Conservation (phyloP, 2,113 vertebrate genomes). For the Otocyon megalotis region DNA sequence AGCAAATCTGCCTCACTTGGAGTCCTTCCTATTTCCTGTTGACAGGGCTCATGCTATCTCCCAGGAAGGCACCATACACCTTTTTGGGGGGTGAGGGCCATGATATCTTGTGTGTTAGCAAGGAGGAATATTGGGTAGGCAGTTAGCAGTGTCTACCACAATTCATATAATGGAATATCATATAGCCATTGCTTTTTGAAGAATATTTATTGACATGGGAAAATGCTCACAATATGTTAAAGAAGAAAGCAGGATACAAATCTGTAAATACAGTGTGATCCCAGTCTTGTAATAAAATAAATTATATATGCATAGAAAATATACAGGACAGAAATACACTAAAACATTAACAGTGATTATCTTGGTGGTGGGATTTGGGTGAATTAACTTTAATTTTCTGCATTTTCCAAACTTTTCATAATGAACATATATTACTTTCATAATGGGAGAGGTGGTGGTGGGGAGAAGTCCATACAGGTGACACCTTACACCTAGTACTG, state of each 20-base stretch:
- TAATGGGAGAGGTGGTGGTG: background rate
- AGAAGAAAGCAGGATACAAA: constrained; percentile 76
- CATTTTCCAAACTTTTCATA: constrained; percentile 31
- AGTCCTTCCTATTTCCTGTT: background rate
- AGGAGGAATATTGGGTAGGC: background rate
- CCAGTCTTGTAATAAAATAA: constrained; percentile 81
- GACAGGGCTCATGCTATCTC: background rate
- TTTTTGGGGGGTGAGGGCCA: background rate
- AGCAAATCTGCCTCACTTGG: background rate
- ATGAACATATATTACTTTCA: constrained; percentile 43
- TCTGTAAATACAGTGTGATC: constrained; percentile 77
- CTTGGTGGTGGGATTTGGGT: constrained; percentile 32
- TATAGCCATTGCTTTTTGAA: constrained; percentile 70
- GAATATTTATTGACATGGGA: constrained; percentile 80
- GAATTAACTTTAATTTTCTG: constrained; percentile 8
- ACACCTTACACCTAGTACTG: background rate
- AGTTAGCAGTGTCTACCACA: background rate
- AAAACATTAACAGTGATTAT: constrained; percentile 61
- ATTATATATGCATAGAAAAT: constrained; percentile 80
- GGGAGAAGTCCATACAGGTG: background rate
- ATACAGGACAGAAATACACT: constrained; percentile 68
- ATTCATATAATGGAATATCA: constrained; percentile 53
- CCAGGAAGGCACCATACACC: background rate
- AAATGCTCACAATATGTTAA: constrained; percentile 78
- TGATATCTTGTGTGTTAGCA: background rate